phyloP scores from a whole-genome alignment of 2,888 invertebrate species.

The Spodoptera exigua region DNA sequence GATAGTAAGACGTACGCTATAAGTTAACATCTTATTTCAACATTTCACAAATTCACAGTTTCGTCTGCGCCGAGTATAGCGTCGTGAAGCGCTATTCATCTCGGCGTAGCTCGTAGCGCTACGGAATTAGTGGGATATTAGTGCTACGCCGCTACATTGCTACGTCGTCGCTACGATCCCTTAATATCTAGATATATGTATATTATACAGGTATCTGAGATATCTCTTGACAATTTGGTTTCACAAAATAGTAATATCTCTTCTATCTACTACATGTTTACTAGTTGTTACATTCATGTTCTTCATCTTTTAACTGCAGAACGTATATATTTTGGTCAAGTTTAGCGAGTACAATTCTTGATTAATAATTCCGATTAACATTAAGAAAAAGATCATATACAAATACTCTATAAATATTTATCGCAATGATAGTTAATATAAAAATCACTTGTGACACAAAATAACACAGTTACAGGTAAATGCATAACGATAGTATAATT shows the following conservation, averaged over 20 bases:
- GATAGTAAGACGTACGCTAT: background rate
- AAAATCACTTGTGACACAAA: constrained; percentile 10
- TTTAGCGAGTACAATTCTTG: no score
- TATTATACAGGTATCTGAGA: background rate
- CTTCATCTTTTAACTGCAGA: no score
- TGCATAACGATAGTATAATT: background rate
- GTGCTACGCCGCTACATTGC: constrained; percentile 20
- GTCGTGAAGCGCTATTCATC: constrained; percentile 29
- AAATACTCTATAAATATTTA: no score
- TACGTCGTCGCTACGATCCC: constrained; percentile 25
- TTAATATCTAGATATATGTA: constrained; percentile 3
- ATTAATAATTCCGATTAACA: no score
- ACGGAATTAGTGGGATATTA: constrained; percentile 33
- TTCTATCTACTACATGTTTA: no score
- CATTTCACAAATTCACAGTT: constrained; percentile 22
- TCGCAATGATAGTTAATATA: background rate
- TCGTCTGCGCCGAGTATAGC: constrained; percentile 9
- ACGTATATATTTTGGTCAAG: no score
- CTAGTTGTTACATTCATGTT: no score
- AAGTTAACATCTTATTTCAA: constrained; percentile 1
- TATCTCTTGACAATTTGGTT: background rate
- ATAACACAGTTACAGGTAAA: constrained; percentile 7
- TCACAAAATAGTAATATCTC: no score
- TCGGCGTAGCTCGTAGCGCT: constrained; percentile 36
- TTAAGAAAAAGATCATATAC: no score